Percentiles rank a stretch among this genome's conserved stretches.
Evolutionary conservation across 1,140 invertebrate species (phyloP).

Genomic region (Steinernema feltiae): DNA sequence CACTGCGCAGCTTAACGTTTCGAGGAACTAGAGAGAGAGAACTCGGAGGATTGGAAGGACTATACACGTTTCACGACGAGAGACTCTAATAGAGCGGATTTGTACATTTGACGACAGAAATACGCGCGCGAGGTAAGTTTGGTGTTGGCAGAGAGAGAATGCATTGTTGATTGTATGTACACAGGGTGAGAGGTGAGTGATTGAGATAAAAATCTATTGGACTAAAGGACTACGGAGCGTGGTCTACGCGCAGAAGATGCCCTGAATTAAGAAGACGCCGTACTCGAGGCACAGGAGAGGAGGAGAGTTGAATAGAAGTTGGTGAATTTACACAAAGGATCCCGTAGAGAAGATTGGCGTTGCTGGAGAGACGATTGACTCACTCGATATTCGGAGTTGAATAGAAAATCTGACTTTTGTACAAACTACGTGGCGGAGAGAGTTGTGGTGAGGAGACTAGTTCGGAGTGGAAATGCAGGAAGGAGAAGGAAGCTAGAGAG

Average conservation of each 20-base stretch:
- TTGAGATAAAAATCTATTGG: background rate
- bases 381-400: background rate
- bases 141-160: background rate
- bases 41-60: background rate
- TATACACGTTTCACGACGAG: background rate
- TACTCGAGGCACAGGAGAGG: slow-evolving; percentile 6
- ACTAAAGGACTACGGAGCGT: background rate
- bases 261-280: slow-evolving; percentile 4
- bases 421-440: background rate
- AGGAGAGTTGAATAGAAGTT: background rate
- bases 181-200: slow-evolving; percentile 5
- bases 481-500: background rate
- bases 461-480: slow-evolving; percentile 9
- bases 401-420: background rate
- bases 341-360: slow-evolving; percentile 6
- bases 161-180: background rate
- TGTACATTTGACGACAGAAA: background rate
- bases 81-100: background rate
- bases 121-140: slow-evolving; percentile 13
- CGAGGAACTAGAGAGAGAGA: background rate
- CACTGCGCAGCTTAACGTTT: background rate
- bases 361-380: slow-evolving; percentile 1
- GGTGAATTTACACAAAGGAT: background rate
- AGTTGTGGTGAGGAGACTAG: slow-evolving; percentile 8
- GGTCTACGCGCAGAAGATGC: background rate